Percentiles rank a stretch among this genome's conserved stretches.
These are phyloP conservation scores for Campoplex capitator DNA, from an alignment of 2,888 invertebrate genomes.

Conservation along the genomic window DNA sequence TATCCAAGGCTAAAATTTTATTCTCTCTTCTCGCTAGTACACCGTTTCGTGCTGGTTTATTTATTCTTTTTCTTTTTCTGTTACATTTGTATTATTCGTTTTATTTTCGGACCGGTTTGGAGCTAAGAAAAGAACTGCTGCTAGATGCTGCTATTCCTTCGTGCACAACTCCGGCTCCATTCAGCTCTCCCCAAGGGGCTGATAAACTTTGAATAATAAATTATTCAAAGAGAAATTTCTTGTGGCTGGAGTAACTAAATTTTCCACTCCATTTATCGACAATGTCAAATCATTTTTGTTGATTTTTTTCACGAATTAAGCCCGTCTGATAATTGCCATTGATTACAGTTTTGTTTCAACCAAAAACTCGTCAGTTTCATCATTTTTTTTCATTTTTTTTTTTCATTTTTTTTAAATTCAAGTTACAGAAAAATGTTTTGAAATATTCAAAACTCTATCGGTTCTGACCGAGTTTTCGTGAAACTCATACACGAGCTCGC, in stretches of 20 bases:
- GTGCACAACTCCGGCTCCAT: conserved; percentile 10
- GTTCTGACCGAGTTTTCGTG: neutral
- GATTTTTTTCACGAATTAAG: neutral
- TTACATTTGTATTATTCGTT: conserved; percentile 12
- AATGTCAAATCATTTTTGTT: neutral
- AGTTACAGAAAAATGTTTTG: too few relatives aligned
- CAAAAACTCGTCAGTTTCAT: neutral
- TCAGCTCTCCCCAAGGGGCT: conserved; percentile 36
- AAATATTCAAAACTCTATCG: neutral
- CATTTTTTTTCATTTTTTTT: neutral
- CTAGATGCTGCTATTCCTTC: neutral
- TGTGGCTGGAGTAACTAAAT: too few relatives aligned
- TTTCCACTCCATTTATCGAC: neutral
- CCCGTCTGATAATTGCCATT: neutral
- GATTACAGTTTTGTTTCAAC: neutral
- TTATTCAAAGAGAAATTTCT: neutral
- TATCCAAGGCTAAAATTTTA: conserved; percentile 37
- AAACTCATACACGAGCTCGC: neutral
- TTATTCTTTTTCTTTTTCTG: neutral
- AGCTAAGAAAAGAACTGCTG: conserved; percentile 60
- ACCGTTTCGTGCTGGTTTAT: neutral
- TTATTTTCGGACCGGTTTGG: conserved; percentile 35
- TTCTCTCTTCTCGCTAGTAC: neutral
- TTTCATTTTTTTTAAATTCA: too few relatives aligned
- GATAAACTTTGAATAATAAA: conserved; percentile 12